Base-by-base conservation (phyloP, 2,888 invertebrate species). In the Drosophila kanekoi region DNA sequence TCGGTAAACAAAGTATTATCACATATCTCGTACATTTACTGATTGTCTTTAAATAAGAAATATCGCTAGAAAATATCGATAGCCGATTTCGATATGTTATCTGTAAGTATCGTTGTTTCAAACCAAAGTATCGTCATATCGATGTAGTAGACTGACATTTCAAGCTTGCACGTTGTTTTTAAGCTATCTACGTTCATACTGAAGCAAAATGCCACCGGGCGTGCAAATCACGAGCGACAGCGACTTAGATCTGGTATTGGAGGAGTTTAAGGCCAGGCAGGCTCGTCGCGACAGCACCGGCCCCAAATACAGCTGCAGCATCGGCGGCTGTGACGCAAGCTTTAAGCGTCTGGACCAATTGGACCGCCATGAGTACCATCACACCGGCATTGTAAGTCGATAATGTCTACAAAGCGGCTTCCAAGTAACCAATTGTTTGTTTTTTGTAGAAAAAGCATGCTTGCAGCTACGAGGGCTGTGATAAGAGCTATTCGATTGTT, bases 401-500 rank as follows among this genome's bases (percentile, higher is more conserved):
- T 11, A 16, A 3, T 5, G 14, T 6, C 1, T 0, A 5, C 4
- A 4, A 44, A 13, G n/a, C 11, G 3, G 20, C n/a, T 54, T 20
- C 11, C 18, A 16, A 23, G 23, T 35, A 23, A 5, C 1, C 0
- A 4, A 9, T 20, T 37, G 6, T 35, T 33, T 56, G n/a, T 23
- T 49, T 33, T 56, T 23, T 49, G 16, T 40, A 92, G 95, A 94
- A 93, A 91, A 94, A 94, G 8, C 95, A 94, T 84, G 91, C 92
- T 23, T 96, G 96, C 75, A 85, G 90, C 13, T 92, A 93, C 79
- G 92, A 93, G n/a, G 93, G 93, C 38, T 96, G 96, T 77, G 81
- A 84, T 4, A 95, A 95, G 87, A 92, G 93, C 1, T 96, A 95
- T 68, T 93, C 94, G 2, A 95, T 93, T 77, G 92, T 93, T 61